A percentile compares a stretch with the other conserved stretches of the same genome.
Evolutionary conservation across 2,797 vertebrate species (phyloP).

Genomic region (Enteromius fasciolatus): DNA sequence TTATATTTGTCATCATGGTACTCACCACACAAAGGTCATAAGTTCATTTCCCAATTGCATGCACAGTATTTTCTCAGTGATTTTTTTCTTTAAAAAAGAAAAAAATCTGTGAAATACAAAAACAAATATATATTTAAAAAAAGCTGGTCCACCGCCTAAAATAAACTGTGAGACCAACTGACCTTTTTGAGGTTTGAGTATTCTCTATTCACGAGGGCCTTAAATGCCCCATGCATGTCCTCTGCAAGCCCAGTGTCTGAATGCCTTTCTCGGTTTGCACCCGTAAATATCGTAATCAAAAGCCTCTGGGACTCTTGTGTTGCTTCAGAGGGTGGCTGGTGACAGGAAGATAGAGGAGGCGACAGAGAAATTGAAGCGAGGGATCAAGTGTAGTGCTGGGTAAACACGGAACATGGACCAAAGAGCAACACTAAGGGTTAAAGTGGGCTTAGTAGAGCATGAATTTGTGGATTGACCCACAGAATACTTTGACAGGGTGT

Average conservation of each 20-base stretch:
- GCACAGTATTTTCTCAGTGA: not conserved
- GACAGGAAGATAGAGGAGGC: constrained; percentile 53
- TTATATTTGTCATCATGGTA: not conserved
- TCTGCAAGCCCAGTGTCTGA: constrained; percentile 31
- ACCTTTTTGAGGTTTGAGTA: constrained; percentile 9
- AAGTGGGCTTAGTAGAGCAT: constrained; percentile 39
- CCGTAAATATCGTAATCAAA: constrained; percentile 54
- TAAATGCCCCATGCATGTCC: constrained; percentile 33
- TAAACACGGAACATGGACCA: constrained; percentile 15
- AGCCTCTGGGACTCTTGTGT: constrained; percentile 37
- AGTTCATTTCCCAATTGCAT: not conserved
- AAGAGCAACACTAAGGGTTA: constrained; percentile 22
- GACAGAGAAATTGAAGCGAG: constrained; percentile 33
- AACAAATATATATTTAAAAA: not conserved
- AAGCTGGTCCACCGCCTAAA: not conserved
- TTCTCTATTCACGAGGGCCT: constrained; percentile 9
- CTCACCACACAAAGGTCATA: not conserved
- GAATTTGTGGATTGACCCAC: constrained; percentile 13
- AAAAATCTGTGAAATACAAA: not conserved
- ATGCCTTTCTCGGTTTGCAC: constrained; percentile 45
- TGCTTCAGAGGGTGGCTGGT: constrained; percentile 42
- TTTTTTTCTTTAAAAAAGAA: not conserved
- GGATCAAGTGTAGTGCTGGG: constrained; percentile 25
- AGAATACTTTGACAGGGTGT: constrained; percentile 27
- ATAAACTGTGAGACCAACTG: constrained; percentile 20